Base-by-base conservation (phyloP, 2,113 vertebrate genomes). In the Conger conger region DNA sequence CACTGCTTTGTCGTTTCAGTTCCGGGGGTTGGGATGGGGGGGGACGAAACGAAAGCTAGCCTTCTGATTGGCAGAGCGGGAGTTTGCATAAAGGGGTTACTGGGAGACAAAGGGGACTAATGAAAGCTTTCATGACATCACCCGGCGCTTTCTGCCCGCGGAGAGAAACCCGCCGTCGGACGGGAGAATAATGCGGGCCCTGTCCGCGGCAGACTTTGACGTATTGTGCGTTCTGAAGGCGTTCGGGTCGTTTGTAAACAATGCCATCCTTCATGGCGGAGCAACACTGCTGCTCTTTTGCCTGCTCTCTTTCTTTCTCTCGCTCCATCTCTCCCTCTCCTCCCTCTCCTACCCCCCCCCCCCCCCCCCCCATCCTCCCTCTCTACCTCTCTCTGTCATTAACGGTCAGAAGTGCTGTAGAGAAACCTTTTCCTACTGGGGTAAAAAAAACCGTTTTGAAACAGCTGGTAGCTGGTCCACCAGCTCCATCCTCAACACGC, bases 171-270 rank as follows among this genome's bases (percentile, higher is more conserved):
- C 40, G 40, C 40, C 68, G 45, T 85, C 86, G 91, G 86, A 82
- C 86, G 91, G 33, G n/a, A 20, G 83, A 80, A 93, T 91, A 94
- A 94, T 93, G 88, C 57, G 63, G 86, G 84, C 87, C 89, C 91
- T 92, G 91, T 93, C 93, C 91, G 90, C 86, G 83, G 82, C 33
- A 90, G 92, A 91, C 91, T 91, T 93, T 93, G 88, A 91, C 90
- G 91, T 93, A 91, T 93, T 94, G 93, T 94, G 84, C 90, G 86
- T 88, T 91, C 87, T 83, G 89, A 90, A 87, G 89, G 90, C 33
- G 63, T 86, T 82, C 73, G 91, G 86, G 93, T 92, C 86, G 89
- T 93, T 91, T 90, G 91, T 93, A 93, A 92, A 95, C 93, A 94
- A 93, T 92, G 87, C 86, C 86, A 82, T 91, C 90, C 85, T 92